These are phyloP conservation scores for Halcyon chelicuti DNA, from an alignment of 2,797 vertebrate genomes.

Conservation along the genomic window DNA sequence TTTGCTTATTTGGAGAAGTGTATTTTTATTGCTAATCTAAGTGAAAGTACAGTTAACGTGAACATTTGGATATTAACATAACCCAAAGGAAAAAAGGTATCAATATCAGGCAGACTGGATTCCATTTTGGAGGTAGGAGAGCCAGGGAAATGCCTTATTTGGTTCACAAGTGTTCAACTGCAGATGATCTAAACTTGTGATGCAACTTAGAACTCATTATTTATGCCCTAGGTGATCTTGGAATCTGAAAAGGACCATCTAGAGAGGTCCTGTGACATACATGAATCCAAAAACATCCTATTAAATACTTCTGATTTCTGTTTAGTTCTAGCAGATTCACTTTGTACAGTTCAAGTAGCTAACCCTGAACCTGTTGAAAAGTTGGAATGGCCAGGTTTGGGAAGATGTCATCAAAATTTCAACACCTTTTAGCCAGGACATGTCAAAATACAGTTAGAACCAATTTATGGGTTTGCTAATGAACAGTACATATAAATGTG, in stretches of 20 bases:
- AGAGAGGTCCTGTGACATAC: no score
- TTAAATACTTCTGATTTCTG: neutral
- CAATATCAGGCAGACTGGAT: neutral
- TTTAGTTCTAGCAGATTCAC: neutral
- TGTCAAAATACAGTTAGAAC: neutral
- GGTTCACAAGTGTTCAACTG: neutral
- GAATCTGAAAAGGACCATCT: neutral
- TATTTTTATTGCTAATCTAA: neutral
- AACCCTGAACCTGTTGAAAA: neutral
- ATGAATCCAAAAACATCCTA: accelerated
- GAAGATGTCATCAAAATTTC: neutral
- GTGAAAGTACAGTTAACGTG: neutral
- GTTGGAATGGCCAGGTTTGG: neutral
- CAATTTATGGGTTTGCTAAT: neutral
- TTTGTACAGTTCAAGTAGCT: no score
- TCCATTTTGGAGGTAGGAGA: neutral
- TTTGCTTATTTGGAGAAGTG: neutral
- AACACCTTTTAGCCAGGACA: neutral
- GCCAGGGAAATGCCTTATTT: neutral
- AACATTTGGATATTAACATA: neutral
- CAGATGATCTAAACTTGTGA: neutral
- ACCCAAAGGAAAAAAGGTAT: neutral
- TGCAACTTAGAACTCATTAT: neutral
- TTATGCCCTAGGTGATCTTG: no score
- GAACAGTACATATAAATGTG: neutral